Conservation (phyloP, 1,140 invertebrate genomes). For the Drosophila tristis region DNA sequence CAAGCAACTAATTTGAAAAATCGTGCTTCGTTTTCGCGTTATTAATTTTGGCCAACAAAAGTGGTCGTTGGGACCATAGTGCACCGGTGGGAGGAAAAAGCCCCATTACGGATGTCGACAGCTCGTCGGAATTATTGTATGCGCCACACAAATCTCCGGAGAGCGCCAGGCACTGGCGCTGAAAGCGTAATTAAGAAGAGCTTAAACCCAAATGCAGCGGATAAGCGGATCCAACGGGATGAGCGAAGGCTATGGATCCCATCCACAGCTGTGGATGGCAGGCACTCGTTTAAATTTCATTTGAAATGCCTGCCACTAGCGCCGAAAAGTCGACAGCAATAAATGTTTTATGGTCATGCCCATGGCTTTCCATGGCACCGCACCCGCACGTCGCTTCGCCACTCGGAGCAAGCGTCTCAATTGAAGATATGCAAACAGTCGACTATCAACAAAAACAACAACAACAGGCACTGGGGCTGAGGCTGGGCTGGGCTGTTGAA, state of each 20-base stretch:
- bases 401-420: constrained; percentile 13
- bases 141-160: constrained; percentile 24
- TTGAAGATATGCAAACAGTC: constrained; percentile 18
- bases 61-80: too few relatives aligned
- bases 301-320: constrained; percentile 33
- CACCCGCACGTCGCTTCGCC: too few relatives aligned
- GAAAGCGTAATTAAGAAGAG: constrained; percentile 54
- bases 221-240: constrained; percentile 15
- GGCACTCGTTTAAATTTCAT: constrained; percentile 33
- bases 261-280: background rate
- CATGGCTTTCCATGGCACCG: constrained; percentile 4
- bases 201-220: constrained; percentile 44
- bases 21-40: too few relatives aligned
- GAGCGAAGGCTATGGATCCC: too few relatives aligned
- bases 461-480: too few relatives aligned
- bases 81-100: background rate
- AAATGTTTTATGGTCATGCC: constrained; percentile 44
- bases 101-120: constrained; percentile 40
- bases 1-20: too few relatives aligned
- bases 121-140: constrained; percentile 2
- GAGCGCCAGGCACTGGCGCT: constrained; percentile 21
- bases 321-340: constrained; percentile 51
- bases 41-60: too few relatives aligned
- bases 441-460: too few relatives aligned
- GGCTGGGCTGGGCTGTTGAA: too few relatives aligned